A percentile compares a stretch with the other conserved stretches of the same genome.
Conservation (phyloP, 30 jellyfish, hydroid and myxozoan species). For the Rhopilema esculentum region DNA sequence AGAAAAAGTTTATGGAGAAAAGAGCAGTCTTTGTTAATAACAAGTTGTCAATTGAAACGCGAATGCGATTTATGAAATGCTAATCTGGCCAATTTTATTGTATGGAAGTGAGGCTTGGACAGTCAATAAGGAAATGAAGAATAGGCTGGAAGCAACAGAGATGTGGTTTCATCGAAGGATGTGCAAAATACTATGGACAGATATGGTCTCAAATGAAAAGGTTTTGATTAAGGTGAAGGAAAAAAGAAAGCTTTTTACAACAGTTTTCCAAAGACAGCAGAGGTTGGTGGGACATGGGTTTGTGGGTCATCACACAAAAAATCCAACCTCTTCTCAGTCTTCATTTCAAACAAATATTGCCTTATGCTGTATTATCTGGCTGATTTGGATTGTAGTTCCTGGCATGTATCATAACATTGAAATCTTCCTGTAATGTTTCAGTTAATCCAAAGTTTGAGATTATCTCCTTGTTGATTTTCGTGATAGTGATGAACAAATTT, state of each 20-base stretch:
- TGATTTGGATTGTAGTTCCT: too few species aligned
- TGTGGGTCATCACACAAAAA: too few species aligned
- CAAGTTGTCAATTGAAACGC: background rate
- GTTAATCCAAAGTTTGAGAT: too few species aligned
- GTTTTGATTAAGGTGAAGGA: background rate
- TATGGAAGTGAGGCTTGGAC: slow-evolving; percentile 37
- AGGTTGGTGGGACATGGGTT: background rate
- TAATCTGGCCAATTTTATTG: background rate
- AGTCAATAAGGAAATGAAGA: background rate
- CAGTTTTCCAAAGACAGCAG: background rate
- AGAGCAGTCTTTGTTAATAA: background rate
- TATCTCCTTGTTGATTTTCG: too few species aligned
- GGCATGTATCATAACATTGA: too few species aligned
- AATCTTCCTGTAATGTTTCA: too few species aligned
- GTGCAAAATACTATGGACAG: slow-evolving; percentile 18
- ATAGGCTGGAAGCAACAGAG: slow-evolving; percentile 8
- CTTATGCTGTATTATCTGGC: too few species aligned
- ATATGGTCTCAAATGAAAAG: background rate
- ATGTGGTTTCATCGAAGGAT: slow-evolving; percentile 16
- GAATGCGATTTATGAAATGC: slow-evolving; percentile 14
- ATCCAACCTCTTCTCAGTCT: too few species aligned
- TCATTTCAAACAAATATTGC: too few species aligned
- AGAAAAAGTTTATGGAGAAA: background rate
- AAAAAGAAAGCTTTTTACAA: background rate
- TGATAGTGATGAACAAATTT: too few species aligned